Evolutionary conservation across 2,113 vertebrate genomes (phyloP), one percentile per base, ranked within the genome.

Genomic region (Cheilinus undulatus): DNA sequence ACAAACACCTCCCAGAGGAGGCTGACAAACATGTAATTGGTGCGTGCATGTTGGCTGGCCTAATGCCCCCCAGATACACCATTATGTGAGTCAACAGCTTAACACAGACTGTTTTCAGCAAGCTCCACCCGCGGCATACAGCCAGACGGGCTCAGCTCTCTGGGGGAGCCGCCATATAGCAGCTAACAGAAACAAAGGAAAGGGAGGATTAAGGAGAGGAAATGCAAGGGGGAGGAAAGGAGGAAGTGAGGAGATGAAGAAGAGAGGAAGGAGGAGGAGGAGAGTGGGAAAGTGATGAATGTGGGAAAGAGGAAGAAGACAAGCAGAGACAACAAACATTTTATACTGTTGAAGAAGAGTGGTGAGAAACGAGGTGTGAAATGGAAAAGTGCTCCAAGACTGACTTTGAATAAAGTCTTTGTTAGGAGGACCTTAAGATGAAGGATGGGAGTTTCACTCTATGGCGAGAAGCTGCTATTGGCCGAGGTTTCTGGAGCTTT

Each of bases 21-120:
- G 68, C 54, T 22, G 24, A 76, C 78, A 82, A 69, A 82, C 56
- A 51, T 56, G 69, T 74, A 72, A 78, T 86, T 73, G 79, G 17
- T 20, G 32, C 52, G 77, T 24, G 0, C 40, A 30, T 27, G 49
- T 56, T 62, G 73, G 50, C 42, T 0, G 24, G 43, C 48, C 60
- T 43, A 20, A 58, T 76, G 70, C 22, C 51, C 63, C 3, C 65
- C 76, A 28, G 32, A 81, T 79, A 22, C 61, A 24, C 42, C 72
- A 75, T 84, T 75, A 77, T 15, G 43, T 5, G 65, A 86, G 69
- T 75, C 77, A 80, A 66, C 80, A 77, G 72, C 34, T 87, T 36
- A 68, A 72, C 53, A 7, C 27, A 12, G 40, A 69, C 70, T 0
- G 76, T 75, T 82, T 48, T 24, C 77, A 83, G 46, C 75, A 3